Conservation (phyloP, 1,140 invertebrate genomes). For the Phthorimaea operculella region DNA sequence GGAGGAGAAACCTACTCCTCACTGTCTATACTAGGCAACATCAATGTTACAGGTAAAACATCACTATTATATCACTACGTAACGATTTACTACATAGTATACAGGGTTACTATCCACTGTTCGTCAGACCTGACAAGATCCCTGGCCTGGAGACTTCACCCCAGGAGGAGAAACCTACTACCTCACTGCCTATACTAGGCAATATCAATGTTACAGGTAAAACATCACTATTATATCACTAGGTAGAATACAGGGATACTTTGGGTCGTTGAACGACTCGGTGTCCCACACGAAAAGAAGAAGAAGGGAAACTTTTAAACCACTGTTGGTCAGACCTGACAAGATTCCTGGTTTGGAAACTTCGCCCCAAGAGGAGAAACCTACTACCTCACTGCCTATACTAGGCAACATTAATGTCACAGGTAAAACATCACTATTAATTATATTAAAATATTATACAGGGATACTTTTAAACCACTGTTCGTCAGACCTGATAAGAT, state of each 20-base stretch:
- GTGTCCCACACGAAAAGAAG: too few species aligned
- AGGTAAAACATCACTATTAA: too few species aligned
- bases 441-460: too few species aligned
- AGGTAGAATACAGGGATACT: too few species aligned
- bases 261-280: too few species aligned
- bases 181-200: conserved; percentile 27
- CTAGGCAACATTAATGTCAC: conserved; percentile 73
- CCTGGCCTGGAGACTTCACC: conserved; percentile 42
- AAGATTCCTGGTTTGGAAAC: conserved; percentile 47
- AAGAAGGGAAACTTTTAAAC: too few species aligned
- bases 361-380: conserved; percentile 41
- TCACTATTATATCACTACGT: too few species aligned
- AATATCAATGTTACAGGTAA: conserved; percentile 72
- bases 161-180: conserved; percentile 40
- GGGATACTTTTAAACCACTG: too few species aligned
- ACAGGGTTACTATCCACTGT: too few species aligned
- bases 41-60: too few species aligned
- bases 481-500: conserved; percentile 31
- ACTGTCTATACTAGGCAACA: conserved; percentile 43
- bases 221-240: too few species aligned
- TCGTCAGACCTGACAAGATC: conserved; percentile 36
- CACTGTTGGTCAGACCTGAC: conserved; percentile 33
- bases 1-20: conserved; percentile 34
- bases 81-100: too few species aligned
- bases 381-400: conserved; percentile 23